phyloP scores from a whole-genome alignment of 2,113 vertebrate genomes.

The Nothoprocta pentlandii region DNA sequence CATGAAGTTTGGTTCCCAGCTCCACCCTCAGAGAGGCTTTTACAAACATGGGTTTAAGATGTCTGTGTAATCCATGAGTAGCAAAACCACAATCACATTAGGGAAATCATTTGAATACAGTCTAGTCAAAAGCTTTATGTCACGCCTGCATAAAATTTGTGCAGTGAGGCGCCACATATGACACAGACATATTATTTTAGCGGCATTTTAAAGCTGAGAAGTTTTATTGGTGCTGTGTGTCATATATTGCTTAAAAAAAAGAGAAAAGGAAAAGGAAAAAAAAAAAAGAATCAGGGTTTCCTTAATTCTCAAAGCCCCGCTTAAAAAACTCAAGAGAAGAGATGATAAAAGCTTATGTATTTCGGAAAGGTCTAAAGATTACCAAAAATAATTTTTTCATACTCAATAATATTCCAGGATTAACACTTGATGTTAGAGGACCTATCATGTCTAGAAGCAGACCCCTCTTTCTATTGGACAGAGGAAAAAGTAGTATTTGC shows the following conservation, averaged over 20 bases:
- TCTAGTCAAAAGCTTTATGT: not conserved
- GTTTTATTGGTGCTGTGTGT: not conserved
- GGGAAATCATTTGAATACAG: not conserved
- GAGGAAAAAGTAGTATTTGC: not conserved
- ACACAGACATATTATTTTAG: not conserved
- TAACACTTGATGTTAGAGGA: not conserved
- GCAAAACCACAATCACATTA: not conserved
- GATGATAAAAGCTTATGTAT: constrained; percentile 4
- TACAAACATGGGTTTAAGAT: not conserved
- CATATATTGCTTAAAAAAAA: not conserved
- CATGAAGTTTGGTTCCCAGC: not conserved
- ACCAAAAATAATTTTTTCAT: constrained; percentile 24
- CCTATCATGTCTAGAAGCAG: not conserved
- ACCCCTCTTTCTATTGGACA: not conserved
- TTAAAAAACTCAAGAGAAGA: constrained; percentile 2
- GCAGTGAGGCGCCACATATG: not conserved
- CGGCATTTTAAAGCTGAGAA: not conserved
- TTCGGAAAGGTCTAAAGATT: constrained; percentile 32
- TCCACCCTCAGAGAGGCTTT: not conserved
- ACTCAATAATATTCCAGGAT: constrained; percentile 20
- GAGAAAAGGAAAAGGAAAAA: not conserved
- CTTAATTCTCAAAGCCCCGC: not conserved
- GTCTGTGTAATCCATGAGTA: not conserved
- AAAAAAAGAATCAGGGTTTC: not conserved
- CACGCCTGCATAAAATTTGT: not conserved